These are phyloP conservation scores for Teleiodes luculella DNA, from an alignment of 2,888 invertebrate genomes.

Conservation along the genomic window DNA sequence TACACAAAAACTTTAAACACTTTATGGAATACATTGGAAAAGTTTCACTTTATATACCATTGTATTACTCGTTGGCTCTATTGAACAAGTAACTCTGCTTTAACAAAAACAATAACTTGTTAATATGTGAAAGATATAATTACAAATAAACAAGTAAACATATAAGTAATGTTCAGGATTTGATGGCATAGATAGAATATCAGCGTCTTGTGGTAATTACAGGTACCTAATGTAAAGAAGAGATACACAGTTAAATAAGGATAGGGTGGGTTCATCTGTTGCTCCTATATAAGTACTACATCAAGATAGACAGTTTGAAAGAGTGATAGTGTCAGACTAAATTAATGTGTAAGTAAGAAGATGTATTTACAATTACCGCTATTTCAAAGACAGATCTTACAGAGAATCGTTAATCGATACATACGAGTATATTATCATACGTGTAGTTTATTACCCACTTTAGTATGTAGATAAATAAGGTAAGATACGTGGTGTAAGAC, in stretches of 20 bases:
- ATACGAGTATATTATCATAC: too few relatives aligned
- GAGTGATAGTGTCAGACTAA: not conserved
- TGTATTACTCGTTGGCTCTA: constrained; percentile 1
- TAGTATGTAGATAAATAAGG: too few relatives aligned
- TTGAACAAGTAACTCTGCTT: not conserved
- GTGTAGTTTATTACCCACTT: too few relatives aligned
- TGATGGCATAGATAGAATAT: not conserved
- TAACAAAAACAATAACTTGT: not conserved
- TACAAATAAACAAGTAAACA: not conserved
- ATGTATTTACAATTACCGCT: not conserved
- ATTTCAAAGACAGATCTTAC: not conserved
- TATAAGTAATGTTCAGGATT: not conserved
- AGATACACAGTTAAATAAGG: too few relatives aligned
- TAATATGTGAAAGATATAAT: not conserved
- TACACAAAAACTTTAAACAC: constrained; percentile 5
- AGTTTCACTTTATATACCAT: not conserved
- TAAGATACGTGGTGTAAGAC: too few relatives aligned
- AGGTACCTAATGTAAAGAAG: not conserved
- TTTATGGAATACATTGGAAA: constrained; percentile 4
- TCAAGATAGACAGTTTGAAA: not conserved
- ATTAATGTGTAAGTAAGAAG: not conserved
- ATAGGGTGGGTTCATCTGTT: not conserved
- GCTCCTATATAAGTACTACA: not conserved
- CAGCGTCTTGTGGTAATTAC: not conserved
- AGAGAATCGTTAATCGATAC: too few relatives aligned